Evolutionary conservation across 2,797 vertebrate species (phyloP), one percentile per base, ranked within the genome.

Genomic region (Pipistrellus pygmaeus): DNA sequence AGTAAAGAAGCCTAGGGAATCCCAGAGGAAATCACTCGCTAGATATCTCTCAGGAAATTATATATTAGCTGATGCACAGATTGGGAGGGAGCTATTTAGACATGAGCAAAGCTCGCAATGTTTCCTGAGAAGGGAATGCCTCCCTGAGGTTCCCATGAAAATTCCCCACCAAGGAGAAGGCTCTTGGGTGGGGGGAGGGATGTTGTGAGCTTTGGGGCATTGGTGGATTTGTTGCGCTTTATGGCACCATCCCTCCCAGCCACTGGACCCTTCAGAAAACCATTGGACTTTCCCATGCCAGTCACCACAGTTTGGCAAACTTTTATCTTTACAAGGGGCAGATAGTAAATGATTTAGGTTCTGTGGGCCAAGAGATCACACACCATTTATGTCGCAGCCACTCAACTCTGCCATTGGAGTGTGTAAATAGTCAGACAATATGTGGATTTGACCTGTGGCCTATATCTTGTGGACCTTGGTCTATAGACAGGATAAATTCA

Each of bases 1-100:
- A 57, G 77, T 77, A 64, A 85, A 90, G 88, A 64, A 73, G 78
- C 2, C 21, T n/a, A 8, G 48, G 51, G n/a, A 73, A 81, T 60
- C 72, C 72, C 76, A 14, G 0, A n/a, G 44, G 55, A 87, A 85
- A 76, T 41, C 10, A 80, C 53, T 44, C 53, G n/a, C 68, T 72
- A 38, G 73, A 6, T 53, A 30, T 15, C 11, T 1, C 51, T 83
- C 53, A 4, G 15, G 82, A 91, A 90, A 80, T 66, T 35, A 15
- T 62, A 30, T 41, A 27, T 55, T 69, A 66, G 44, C 53, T 32
- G 44, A 55, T 8, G 23, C 11, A 9, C 41, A 57, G 62, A 14
- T 71, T 14, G 4, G 32, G 14, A 38, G 1, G 8, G 46, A 60
- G 23, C 17, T 55, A 44, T 73, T 71, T 44, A 92, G 55, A 88